phyloP scores from a whole-genome alignment of 2,797 vertebrate genomes.

The Galago senegalensis region DNA sequence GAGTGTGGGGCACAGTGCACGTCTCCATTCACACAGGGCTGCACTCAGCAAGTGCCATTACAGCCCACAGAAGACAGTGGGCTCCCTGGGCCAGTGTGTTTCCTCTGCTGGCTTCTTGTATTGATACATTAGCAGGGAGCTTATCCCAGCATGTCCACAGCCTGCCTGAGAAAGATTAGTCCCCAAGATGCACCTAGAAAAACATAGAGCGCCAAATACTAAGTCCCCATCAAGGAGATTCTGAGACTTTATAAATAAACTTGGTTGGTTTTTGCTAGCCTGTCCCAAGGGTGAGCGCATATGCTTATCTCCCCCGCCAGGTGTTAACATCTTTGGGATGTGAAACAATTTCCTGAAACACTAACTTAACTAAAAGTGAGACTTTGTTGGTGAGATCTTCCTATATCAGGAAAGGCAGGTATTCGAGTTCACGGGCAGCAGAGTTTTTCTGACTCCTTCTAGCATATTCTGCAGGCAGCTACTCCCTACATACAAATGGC shows the following conservation, averaged over 20 bases:
- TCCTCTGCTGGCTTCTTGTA: not conserved
- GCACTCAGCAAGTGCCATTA: rapidly evolving
- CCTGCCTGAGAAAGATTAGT: not conserved
- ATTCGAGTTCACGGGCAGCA: not conserved
- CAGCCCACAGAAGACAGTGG: not conserved
- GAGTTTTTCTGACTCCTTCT: not conserved
- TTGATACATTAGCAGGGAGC: rapidly evolving
- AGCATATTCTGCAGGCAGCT: not conserved
- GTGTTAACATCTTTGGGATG: not conserved
- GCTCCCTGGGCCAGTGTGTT: not conserved
- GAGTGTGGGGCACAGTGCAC: no score
- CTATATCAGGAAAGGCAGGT: not conserved
- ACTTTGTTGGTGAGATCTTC: not conserved
- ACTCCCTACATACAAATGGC: not conserved
- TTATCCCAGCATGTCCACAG: not conserved
- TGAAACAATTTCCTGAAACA: not conserved
- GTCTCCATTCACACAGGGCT: not conserved
- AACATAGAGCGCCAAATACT: not conserved
- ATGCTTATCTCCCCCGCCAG: not conserved
- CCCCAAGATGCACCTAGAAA: not conserved
- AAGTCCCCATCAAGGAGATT: not conserved
- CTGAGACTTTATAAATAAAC: not conserved
- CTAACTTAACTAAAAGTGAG: not conserved
- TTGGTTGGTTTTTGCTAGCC: not conserved
- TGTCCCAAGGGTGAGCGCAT: not conserved